These are phyloP conservation scores for Esox lucius DNA, from an alignment of 2,797 vertebrate genomes.

Conservation along the genomic window DNA sequence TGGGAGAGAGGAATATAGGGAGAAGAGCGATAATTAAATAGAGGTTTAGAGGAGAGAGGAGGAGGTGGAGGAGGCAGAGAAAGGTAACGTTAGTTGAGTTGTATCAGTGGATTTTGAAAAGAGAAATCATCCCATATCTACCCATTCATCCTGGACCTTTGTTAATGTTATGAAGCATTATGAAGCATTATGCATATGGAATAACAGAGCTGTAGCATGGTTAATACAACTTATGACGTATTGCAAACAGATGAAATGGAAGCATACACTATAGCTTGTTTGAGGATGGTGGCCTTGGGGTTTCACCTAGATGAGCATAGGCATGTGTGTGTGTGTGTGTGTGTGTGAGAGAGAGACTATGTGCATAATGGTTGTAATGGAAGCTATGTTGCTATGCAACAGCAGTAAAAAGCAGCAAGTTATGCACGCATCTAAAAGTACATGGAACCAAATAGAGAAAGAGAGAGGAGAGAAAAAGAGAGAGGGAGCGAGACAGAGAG, in stretches of 20 bases:
- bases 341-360: slow-evolving; percentile 1
- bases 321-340: slow-evolving; percentile 11
- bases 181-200: slow-evolving; percentile 32
- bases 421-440: too few relatives aligned
- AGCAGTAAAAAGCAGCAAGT: not conserved
- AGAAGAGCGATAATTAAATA: slow-evolving; percentile 13
- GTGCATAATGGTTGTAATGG: not conserved
- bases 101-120: not conserved
- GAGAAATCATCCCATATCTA: not conserved
- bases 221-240: slow-evolving; percentile 35
- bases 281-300: too few relatives aligned
- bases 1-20: not conserved
- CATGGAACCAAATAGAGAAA: too few relatives aligned
- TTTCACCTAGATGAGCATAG: too few relatives aligned
- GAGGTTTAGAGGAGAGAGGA: not conserved
- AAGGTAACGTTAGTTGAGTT: too few relatives aligned
- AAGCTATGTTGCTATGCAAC: not conserved
- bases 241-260: too few relatives aligned
- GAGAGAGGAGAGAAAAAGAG: too few relatives aligned
- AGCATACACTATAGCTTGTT: too few relatives aligned
- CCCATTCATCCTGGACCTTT: too few relatives aligned
- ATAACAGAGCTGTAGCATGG: slow-evolving; percentile 18
- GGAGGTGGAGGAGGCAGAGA: too few relatives aligned
- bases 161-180: not conserved
- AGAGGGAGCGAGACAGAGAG: not conserved